Percentiles rank a stretch among this genome's conserved stretches.
Evolutionary conservation across 2,113 vertebrate genomes (phyloP).

Genomic region (Tragulus kanchil): DNA sequence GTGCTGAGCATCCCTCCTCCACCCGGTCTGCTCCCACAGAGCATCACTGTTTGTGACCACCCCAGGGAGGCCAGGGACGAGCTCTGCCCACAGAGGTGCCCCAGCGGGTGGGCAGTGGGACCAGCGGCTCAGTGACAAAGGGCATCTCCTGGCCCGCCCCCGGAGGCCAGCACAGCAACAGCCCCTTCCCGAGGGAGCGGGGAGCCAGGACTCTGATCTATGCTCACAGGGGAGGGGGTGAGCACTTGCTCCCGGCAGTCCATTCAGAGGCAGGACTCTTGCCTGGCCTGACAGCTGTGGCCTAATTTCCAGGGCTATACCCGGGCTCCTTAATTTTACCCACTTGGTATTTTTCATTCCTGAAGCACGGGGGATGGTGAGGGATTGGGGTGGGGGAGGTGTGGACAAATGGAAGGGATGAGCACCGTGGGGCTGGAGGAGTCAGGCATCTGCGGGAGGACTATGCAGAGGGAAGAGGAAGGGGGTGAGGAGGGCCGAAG

Average conservation of each 20-base stretch:
- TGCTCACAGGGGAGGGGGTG: background rate
- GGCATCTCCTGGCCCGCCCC: too few species aligned
- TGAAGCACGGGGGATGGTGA: slow-evolving; percentile 74
- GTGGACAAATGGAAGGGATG: background rate
- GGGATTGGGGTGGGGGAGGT: background rate
- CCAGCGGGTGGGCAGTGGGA: too few species aligned
- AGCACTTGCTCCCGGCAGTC: slow-evolving; percentile 14
- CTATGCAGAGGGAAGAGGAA: background rate
- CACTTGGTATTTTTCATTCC: slow-evolving; percentile 82
- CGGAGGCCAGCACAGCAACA: background rate
- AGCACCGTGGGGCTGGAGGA: background rate
- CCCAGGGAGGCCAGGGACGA: too few species aligned
- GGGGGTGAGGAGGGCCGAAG: background rate
- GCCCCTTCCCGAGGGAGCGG: background rate
- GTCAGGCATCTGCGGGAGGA: background rate
- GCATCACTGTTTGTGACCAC: background rate
- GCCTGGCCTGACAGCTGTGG: slow-evolving; percentile 88
- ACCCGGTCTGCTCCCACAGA: background rate
- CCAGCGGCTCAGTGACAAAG: too few species aligned
- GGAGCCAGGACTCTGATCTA: background rate
- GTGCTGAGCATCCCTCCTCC: background rate
- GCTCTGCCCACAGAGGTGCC: too few species aligned
- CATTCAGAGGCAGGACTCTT: slow-evolving; percentile 75
- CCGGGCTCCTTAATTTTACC: slow-evolving; percentile 84
- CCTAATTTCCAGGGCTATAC: slow-evolving; percentile 87